Percentiles rank a stretch among this genome's conserved stretches.
These are phyloP conservation scores for Riparia riparia DNA, from an alignment of 2,113 vertebrate species.

Conservation along the genomic window DNA sequence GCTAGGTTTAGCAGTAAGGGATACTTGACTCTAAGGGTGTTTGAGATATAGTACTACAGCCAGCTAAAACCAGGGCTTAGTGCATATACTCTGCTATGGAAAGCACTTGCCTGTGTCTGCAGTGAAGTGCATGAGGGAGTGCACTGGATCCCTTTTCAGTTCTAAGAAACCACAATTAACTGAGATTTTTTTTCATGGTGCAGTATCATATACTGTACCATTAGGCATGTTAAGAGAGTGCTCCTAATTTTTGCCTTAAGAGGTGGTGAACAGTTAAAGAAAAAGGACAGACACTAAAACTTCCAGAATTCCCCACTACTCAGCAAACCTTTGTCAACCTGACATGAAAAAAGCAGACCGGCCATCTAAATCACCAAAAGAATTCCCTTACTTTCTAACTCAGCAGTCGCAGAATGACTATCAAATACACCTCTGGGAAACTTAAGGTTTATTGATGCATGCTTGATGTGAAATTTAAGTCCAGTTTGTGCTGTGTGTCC, in stretches of 20 bases:
- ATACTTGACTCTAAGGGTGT: neutral
- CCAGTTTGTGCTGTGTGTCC: neutral
- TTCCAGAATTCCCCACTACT: neutral
- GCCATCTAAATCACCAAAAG: conserved; percentile 47
- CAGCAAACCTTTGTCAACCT: conserved; percentile 21
- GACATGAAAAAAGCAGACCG: conserved; percentile 15
- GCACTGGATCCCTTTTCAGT: neutral
- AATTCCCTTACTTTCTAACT: conserved; percentile 41
- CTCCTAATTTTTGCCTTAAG: neutral
- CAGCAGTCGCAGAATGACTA: neutral
- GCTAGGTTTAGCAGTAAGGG: neutral
- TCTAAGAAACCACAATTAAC: neutral
- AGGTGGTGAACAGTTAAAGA: neutral
- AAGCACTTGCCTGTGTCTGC: neutral
- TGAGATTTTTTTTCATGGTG: neutral
- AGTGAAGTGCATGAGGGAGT: neutral
- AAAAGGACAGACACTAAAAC: conserved; percentile 23
- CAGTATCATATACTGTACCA: neutral
- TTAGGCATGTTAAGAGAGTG: neutral
- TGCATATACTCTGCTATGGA: neutral
- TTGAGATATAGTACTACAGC: neutral
- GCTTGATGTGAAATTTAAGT: conserved; percentile 23
- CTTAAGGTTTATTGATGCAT: conserved; percentile 20
- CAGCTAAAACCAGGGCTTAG: neutral
- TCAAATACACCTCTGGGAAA: conserved; percentile 53